Conservation (phyloP, 2,797 vertebrate genomes). For the Menidia menidia region DNA sequence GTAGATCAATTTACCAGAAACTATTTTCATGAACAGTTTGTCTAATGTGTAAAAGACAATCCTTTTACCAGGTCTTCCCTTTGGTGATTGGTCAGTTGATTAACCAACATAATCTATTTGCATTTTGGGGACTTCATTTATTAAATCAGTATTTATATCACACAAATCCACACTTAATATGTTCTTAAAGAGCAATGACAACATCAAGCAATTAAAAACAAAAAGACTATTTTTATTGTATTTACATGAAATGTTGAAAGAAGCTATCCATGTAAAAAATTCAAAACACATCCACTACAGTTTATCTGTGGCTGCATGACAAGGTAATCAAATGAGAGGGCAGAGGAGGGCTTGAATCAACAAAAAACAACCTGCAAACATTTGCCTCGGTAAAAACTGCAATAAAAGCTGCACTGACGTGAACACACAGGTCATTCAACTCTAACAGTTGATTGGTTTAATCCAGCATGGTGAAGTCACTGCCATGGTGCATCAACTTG, state of each 20-base stretch:
- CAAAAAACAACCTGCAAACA: conserved; percentile 27
- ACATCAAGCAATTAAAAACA: conserved; percentile 28
- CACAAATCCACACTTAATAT: conserved; percentile 22
- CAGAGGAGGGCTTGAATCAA: conserved; percentile 15
- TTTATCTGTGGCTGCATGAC: conserved; percentile 18
- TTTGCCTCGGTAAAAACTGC: conserved; percentile 27
- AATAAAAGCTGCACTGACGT: conserved; percentile 20
- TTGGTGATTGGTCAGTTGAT: not conserved
- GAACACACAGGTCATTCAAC: conserved; percentile 44
- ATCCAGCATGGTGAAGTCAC: conserved; percentile 40
- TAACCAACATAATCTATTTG: not conserved
- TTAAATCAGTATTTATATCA: not conserved
- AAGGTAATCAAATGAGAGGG: conserved; percentile 34
- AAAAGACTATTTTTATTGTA: conserved; percentile 55
- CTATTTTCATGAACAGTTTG: no score
- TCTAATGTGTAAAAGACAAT: no score
- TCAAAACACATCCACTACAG: conserved; percentile 35
- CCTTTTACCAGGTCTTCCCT: not conserved
- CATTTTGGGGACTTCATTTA: conserved; percentile 11
- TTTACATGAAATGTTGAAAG: conserved; percentile 55
- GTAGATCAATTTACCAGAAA: no score
- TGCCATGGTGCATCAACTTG: conserved; percentile 38
- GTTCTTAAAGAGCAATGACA: conserved; percentile 19
- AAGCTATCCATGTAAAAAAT: conserved; percentile 20
- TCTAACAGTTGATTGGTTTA: conserved; percentile 47